These are phyloP conservation scores for Beris chalybata DNA, from an alignment of 2,888 invertebrate species.

Conservation along the genomic window DNA sequence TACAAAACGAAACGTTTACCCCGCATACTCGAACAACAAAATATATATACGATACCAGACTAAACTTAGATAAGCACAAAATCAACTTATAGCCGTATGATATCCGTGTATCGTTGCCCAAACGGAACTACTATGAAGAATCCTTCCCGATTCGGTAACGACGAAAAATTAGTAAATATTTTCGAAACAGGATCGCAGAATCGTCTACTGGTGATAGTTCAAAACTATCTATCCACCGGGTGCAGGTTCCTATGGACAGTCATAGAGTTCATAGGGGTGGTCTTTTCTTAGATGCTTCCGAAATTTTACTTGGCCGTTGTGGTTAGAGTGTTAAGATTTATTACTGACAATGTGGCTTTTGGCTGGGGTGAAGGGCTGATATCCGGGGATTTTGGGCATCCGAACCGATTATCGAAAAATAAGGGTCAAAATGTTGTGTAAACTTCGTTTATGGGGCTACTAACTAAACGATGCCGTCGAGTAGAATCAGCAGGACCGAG, in stretches of 20 bases:
- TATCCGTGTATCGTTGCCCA: too few relatives aligned
- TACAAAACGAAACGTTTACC: constrained; percentile 19
- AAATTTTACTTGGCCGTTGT: constrained; percentile 29
- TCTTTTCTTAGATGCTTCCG: constrained; percentile 29
- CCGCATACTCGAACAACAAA: constrained; percentile 10
- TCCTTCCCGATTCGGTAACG: too few relatives aligned
- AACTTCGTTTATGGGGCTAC: constrained; percentile 30
- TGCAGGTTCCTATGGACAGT: background rate
- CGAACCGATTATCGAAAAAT: constrained; percentile 29
- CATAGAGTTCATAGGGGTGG: constrained; percentile 7
- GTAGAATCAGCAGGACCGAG: too few relatives aligned
- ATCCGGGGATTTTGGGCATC: constrained; percentile 19
- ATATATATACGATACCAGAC: constrained; percentile 10
- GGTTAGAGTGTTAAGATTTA: constrained; percentile 33
- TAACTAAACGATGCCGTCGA: constrained; percentile 14
- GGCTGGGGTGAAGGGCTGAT: constrained; percentile 14
- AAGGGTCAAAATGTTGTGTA: constrained; percentile 30
- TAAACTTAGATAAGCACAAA: constrained; percentile 28
- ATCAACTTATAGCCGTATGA: constrained; percentile 15
- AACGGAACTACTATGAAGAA: too few relatives aligned
- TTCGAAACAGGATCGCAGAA: too few relatives aligned
- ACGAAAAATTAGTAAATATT: too few relatives aligned
- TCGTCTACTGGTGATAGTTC: too few relatives aligned
- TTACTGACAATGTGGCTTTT: constrained; percentile 32
- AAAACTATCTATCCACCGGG: too few relatives aligned